Evolutionary conservation across 2,888 invertebrate species (phyloP), one percentile per base, ranked within the genome.

Genomic region (Athalia cordata): DNA sequence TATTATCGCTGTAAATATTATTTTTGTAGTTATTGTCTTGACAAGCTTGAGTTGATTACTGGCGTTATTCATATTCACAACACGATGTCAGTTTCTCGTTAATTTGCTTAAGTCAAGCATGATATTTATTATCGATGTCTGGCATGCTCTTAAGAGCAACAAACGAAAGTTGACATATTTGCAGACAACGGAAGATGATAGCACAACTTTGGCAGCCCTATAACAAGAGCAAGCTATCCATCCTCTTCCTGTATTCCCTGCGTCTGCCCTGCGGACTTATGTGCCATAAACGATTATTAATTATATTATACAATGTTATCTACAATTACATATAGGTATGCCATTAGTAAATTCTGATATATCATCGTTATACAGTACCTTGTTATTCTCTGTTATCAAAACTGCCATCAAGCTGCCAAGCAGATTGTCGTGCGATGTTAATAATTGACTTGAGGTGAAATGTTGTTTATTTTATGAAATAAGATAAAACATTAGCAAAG

Each of bases 151-250:
- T 82, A 79, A 84, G 85, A 86, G 83, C 83, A 86, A 84, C 87
- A 83, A 86, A 86, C 87, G 85, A 83, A 88, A 84, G 87, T 86
- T 88, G 85, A 85, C 88, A 85, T 90, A 86, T 89, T 89, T 87
- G 85, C 90, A 90, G 90, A 90, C 86, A 85, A 87, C 87, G 89
- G 90, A 90, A 86, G 89, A 86, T 85, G 90, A 90, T 87, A 89
- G 85, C 81, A 85, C 89, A 87, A 89, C 88, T 85, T 86, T 89
- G 90, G 89, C 89, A 85, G 89, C 89, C 87, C 89, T 88, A 86
- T 90, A 89, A 89, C 89, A 88, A 87, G 87, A 89, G 87, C 88
- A 88, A 89, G 85, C 86, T 83, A 83, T 84, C 85, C 83, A 80
- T 79, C 79, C 81, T 80, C 80, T 80, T 80, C 75, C 79, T 78